Conservation (phyloP, 2,113 vertebrate species). For the Neopipo cinnamomea region DNA sequence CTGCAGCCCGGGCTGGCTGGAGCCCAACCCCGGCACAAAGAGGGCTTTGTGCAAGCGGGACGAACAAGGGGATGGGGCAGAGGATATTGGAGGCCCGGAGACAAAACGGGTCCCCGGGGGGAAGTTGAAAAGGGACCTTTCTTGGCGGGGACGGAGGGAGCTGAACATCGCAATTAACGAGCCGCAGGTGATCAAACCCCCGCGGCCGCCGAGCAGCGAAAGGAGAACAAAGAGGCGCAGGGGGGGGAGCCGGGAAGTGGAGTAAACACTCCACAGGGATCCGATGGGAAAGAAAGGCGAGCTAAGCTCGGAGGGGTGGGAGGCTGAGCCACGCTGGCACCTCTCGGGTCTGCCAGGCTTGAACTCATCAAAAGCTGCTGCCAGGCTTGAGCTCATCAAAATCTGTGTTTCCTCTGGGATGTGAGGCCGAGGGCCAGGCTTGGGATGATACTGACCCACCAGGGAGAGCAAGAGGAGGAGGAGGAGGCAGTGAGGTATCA, state of each 20-base stretch:
- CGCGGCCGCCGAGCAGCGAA: not conserved
- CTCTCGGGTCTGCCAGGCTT: not conserved
- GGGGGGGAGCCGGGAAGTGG: not conserved
- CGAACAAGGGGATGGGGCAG: not conserved
- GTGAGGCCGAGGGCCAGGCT: accelerated
- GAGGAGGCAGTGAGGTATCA: accelerated
- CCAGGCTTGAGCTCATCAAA: not conserved
- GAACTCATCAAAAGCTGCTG: not conserved
- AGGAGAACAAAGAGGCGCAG: not conserved
- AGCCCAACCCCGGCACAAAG: conserved; percentile 28
- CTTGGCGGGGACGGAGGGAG: not conserved
- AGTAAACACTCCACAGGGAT: not conserved
- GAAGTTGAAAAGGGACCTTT: not conserved
- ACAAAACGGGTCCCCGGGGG: not conserved
- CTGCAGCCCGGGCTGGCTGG: conserved; percentile 20
- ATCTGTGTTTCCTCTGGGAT: accelerated
- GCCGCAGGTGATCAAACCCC: conserved; percentile 25
- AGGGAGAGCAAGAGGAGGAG: not conserved
- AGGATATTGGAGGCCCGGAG: not conserved
- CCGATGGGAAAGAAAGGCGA: not conserved
- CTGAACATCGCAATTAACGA: not conserved
- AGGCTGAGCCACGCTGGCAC: not conserved
- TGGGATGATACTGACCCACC: not conserved
- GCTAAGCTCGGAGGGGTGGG: not conserved
- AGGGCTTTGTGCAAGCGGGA: not conserved